Conservation (phyloP, 2,888 invertebrate genomes). For the Taphrorychus bicolor region DNA sequence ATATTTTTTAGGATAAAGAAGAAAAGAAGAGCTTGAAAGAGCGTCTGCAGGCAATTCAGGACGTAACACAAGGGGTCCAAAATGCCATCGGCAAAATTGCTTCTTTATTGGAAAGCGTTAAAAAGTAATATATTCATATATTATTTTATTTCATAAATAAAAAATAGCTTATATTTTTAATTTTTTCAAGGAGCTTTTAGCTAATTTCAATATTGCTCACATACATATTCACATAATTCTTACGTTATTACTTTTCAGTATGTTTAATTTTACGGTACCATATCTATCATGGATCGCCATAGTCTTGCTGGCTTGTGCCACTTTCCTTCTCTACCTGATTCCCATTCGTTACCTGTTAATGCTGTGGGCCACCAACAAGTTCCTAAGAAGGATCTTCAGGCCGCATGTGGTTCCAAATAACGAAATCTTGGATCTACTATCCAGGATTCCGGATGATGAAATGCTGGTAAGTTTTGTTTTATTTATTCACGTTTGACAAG, state of each 20-base stretch:
- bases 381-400: conserved; percentile 88
- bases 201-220: neutral
- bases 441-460: conserved; percentile 93
- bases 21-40: conserved; percentile 96
- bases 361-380: conserved; percentile 94
- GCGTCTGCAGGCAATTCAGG: conserved; percentile 92
- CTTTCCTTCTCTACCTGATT: conserved; percentile 84
- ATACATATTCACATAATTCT: too few relatives aligned
- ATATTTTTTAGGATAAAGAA: conserved; percentile 66
- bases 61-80: conserved; percentile 96
- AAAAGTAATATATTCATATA: conserved; percentile 71
- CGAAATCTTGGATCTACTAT: conserved; percentile 92
- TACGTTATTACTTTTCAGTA: conserved; percentile 72
- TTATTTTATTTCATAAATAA: neutral
- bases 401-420: conserved; percentile 97
- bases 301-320: conserved; percentile 73
- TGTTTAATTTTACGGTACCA: conserved; percentile 96
- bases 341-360: conserved; percentile 89
- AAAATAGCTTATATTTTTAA: too few relatives aligned
- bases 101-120: conserved; percentile 90
- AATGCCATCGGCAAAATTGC: conserved; percentile 94
- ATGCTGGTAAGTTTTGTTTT: conserved; percentile 74
- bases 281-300: conserved; percentile 94
- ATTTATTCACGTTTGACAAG: neutral
- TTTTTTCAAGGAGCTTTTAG: too few relatives aligned